Percentiles rank a stretch among this genome's conserved stretches.
These are phyloP conservation scores for Tachysurus vachellii DNA, from an alignment of 2,113 vertebrate genomes.

Conservation along the genomic window DNA sequence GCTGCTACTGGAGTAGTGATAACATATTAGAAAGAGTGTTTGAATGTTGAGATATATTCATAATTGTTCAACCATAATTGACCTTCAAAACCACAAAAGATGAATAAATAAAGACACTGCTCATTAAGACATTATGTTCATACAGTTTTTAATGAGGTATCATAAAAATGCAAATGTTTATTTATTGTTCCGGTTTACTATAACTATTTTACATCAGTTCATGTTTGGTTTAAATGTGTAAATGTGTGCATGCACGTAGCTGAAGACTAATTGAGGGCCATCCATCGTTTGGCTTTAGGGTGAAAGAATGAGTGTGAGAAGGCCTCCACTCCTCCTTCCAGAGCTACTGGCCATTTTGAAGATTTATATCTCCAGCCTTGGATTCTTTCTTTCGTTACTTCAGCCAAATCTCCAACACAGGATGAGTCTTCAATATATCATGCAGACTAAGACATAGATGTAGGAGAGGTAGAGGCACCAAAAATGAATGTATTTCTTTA, in stretches of 20 bases:
- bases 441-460: conserved; percentile 18
- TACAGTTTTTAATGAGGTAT: neutral
- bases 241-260: conserved; percentile 14
- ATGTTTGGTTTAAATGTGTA: neutral
- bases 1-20: neutral
- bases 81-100: neutral
- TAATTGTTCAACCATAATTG: neutral
- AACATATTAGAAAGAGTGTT: neutral
- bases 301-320: conserved; percentile 56
- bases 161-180: neutral
- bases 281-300: conserved; percentile 49
- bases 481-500: neutral
- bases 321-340: conserved; percentile 56
- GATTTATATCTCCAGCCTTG: conserved; percentile 52
- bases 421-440: conserved; percentile 50
- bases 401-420: conserved; percentile 33
- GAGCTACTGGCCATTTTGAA: conserved; percentile 32
- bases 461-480: neutral
- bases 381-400: conserved; percentile 37
- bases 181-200: neutral
- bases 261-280: conserved; percentile 57
- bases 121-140: neutral
- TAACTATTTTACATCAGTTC: neutral
- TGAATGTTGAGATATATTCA: neutral
- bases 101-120: neutral